Base-by-base conservation (phyloP, 1,140 invertebrate genomes). In the Lucilia sericata region DNA sequence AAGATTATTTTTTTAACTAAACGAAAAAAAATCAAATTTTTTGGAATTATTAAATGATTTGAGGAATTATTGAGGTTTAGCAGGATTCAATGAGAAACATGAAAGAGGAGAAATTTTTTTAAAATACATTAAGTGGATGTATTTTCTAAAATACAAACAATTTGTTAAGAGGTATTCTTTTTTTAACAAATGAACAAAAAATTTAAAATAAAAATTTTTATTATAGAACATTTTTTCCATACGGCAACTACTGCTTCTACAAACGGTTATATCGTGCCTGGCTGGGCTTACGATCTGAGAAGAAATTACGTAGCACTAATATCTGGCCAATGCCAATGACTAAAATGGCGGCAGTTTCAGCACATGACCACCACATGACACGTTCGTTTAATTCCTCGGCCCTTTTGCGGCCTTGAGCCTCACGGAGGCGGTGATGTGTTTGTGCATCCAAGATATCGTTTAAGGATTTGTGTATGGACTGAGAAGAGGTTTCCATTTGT, bases 361-460 rank as follows among this genome's bases (percentile, higher is more conserved):
- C 93, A 9, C 97, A 91, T 0, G 98, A 98, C 98, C 98, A 99
- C 92, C 95, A 94, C 86, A 98, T 93, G 0, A 99, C 98, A 86
- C 96, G 94, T 90, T 97, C 95, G 88, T 99, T 99, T 12, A 99
- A 92, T 91, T 99, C 96, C 92, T 99, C 98, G 0, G 98, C 99
- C 76, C 97, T 93, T 89, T 98, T 98, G 60, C 98, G 94, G 47
- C 98, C 90, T 90, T 98, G 96, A 8, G 98, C 95, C 93, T 99
- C 99, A 75, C 97, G 94, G 84, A 99, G 92, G 81, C 98, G 93
- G 92, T 99, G 98, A 92, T 99, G 98, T 7, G 98, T 99, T 93
- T 99, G 98, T 88, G 96, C 96, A 91, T 99, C 98, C 47, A 97
- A 92, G 51, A 99, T 96, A 83, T 94, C 94, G 86, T 96, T 97